A percentile compares a stretch with the other conserved stretches of the same genome.
Conservation (phyloP, 2,888 invertebrate species). For the Campoplex nolae region DNA sequence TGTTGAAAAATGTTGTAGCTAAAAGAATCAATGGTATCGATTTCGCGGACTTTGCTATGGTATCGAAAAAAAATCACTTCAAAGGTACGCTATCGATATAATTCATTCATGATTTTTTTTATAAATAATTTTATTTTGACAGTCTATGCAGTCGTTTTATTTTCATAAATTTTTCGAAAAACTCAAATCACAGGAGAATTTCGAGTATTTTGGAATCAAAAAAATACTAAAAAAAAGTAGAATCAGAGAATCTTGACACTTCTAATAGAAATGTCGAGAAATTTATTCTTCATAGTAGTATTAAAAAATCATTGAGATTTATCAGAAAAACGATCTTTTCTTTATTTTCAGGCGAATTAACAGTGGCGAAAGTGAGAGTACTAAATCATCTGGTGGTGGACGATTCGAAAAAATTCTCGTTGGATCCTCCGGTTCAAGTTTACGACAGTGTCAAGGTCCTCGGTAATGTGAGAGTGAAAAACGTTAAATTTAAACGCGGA, state of each 20-base stretch:
- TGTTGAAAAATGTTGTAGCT: conserved; percentile 71
- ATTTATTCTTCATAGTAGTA: not conserved
- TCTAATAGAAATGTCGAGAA: not conserved
- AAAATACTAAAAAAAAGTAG: no score
- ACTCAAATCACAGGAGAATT: no score
- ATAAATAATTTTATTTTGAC: not conserved
- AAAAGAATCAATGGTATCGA: conserved; percentile 75
- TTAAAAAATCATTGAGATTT: not conserved
- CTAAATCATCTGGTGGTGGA: conserved; percentile 73
- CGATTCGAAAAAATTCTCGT: conserved; percentile 47
- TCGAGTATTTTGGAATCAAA: no score
- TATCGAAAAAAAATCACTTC: conserved; percentile 76
- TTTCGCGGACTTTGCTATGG: conserved; percentile 75
- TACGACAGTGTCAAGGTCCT: conserved; percentile 75
- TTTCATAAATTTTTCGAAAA: no score
- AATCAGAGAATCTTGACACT: no score
- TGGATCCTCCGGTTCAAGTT: conserved; percentile 70
- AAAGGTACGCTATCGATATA: conserved; percentile 68
- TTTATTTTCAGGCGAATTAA: conserved; percentile 73
- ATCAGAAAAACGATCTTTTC: not conserved
- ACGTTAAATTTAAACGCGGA: conserved; percentile 63
- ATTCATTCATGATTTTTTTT: not conserved
- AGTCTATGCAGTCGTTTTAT: not conserved
- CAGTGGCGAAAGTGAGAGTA: conserved; percentile 72
- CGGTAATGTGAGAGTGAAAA: conserved; percentile 73